Evolutionary conservation across 64 coral and sea anemone genomes (phyloP).

Genomic region (Porites australiensis): DNA sequence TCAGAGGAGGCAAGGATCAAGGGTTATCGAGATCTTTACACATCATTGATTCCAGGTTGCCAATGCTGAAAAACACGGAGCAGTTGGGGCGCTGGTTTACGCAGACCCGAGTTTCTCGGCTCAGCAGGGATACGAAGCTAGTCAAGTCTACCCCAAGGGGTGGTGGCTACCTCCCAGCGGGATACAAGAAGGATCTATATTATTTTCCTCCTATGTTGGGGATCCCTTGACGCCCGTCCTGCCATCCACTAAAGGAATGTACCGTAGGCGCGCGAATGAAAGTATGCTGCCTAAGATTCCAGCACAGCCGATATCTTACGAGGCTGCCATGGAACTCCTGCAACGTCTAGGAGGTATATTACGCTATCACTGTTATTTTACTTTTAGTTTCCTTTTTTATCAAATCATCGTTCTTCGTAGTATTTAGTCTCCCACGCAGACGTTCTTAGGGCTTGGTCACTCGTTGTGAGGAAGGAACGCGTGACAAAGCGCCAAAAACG

Average conservation of each 20-base stretch:
- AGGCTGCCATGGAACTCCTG: conserved; percentile 59
- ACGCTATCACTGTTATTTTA: background rate
- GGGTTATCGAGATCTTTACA: background rate
- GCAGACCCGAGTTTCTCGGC: conserved; percentile 79
- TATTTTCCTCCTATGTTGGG: conserved; percentile 22
- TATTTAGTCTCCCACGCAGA: no score
- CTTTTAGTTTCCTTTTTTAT: background rate
- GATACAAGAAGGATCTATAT: conserved; percentile 65
- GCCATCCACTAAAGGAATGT: conserved; percentile 74
- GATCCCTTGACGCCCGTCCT: conserved; percentile 68
- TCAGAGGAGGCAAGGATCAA: no score
- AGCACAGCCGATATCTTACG: conserved; percentile 76
- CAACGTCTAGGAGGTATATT: conserved; percentile 3
- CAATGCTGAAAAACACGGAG: conserved; percentile 63
- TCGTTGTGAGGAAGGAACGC: no score
- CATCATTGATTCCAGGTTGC: conserved; percentile 33
- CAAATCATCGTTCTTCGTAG: no score
- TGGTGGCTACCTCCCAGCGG: conserved; percentile 84
- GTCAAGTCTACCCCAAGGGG: conserved; percentile 63
- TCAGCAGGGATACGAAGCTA: conserved; percentile 41
- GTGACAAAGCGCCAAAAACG: no score
- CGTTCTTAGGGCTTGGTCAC: no score
- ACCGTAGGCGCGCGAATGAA: conserved; percentile 29
- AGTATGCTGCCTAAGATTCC: conserved; percentile 48
- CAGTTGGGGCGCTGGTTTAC: conserved; percentile 69